Base-by-base conservation (phyloP, 2,888 invertebrate species). In the Cerceris rybyensis region DNA sequence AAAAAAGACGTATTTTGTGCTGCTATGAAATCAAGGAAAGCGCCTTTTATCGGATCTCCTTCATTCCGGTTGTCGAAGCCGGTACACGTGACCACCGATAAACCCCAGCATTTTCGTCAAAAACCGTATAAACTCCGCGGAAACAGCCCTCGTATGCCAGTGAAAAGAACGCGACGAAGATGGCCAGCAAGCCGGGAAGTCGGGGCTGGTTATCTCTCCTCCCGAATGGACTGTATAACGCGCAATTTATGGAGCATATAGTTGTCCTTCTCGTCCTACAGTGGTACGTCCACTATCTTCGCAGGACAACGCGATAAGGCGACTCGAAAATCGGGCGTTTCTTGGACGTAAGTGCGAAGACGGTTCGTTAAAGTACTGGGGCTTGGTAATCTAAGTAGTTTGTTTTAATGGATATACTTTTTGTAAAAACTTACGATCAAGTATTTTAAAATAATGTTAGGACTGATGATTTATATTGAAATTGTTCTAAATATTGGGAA, bases 161-260 rank as follows among this genome's bases (percentile, higher is more conserved):
- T 67, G 77, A 73, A 64, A 82, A 77, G 83, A 83, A 73, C 77
- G 65, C 77, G 80, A 79, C 67, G 80, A 69, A 76, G 50, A 82
- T 67, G 78, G 70, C 75, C 54, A 46, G 9, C 43, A 41, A 55
- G 65, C 61, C 54, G 61, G 43, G 14, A 49, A 68, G 63, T 55
- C 54, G 70, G 60, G 55, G 75, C 60, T 58, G 81, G 75, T 84
- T 82, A 84, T 84, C 82, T 84, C 60, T 54, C 28, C 68, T 76
- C 78, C 61, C 78, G 83, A 86, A 86, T 85, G 76, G 84, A 83
- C 86, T 75, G 80, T 83, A 87, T 88, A 88, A 88, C 86, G 86
- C 78, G 84, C 77, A 85, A 87, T 88, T 87, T 88, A 88, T 86
- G 80, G 82, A 77, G 75, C 70, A 72, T 83, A 85, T 79, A 85